Conservation (phyloP, 92 coral and sea anemone genomes). For the Isaurus tuberculatus region DNA sequence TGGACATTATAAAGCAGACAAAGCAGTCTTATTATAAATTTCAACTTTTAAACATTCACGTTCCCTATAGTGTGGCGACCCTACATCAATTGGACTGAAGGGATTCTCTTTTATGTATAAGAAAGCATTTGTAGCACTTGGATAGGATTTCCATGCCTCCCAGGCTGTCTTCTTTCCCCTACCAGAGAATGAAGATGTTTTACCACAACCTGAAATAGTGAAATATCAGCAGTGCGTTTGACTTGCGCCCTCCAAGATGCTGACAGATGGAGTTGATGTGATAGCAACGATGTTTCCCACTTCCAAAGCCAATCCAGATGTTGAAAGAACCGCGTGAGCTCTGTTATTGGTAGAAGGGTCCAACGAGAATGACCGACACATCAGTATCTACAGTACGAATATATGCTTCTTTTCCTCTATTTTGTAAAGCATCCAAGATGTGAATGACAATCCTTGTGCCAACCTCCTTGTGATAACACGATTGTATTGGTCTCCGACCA, state of each 20-base stretch:
- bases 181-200: slow-evolving; percentile 2
- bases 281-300: not conserved
- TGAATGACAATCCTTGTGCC: not conserved
- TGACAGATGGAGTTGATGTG: not conserved
- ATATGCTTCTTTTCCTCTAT: not conserved
- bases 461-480: slow-evolving; percentile 31
- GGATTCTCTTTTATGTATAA: not conserved
- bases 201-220: slow-evolving; percentile 14
- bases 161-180: not conserved
- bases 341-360: not conserved
- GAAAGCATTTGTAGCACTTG: not conserved
- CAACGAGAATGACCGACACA: slow-evolving; percentile 22
- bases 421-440: slow-evolving; percentile 16
- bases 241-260: not conserved
- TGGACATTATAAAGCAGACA: not conserved
- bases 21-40: not conserved
- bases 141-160: too few species aligned
- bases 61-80: not conserved
- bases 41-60: not conserved
- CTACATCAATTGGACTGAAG: slow-evolving; percentile 5
- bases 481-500: not conserved
- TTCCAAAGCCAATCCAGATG: slow-evolving; percentile 6
- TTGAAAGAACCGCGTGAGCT: not conserved
- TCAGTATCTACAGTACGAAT: slow-evolving; percentile 30
- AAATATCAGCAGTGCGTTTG: slow-evolving; percentile 2